Base-by-base conservation (phyloP, 2,888 invertebrate genomes). In the Nycteola revayana region DNA sequence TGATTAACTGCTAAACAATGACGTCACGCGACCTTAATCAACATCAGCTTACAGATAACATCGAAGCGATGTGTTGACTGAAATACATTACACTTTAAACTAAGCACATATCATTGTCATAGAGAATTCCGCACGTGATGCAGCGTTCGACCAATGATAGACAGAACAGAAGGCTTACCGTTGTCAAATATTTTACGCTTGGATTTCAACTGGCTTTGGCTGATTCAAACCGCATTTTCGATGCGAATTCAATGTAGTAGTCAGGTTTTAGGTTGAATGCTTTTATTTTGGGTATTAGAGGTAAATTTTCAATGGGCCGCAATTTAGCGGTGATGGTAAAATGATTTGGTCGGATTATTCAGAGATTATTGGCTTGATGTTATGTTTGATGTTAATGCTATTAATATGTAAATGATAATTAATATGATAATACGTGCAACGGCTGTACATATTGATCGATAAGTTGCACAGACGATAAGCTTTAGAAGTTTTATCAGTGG, bases 41-140 rank as follows among this genome's bases (percentile, higher is more conserved):
- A 21, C 21, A 7, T 21, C 21, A 5, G 2, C 7, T 21, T 7
- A 5, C n/a, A n/a, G n/a, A n/a, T 21, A n/a, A 21, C n/a, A 7
- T n/a, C 21, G 3, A 3, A 3, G 7, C n/a, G 21, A 40, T 45
- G 28, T 36, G 30, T 11, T 41, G 25, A 32, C 20, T 32, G 31
- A 24, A 44, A 41, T 27, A 33, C 18, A 42, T 43, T 42, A 32
- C 23, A 27, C 33, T 29, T 30, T 3, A 23, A 28, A 28, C 41
- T 36, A 40, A 28, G 33, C 32, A 47, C 45, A 45, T 37, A 38
- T 49, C 58, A 54, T 44, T 44, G 52, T 54, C 46, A 37, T 34
- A 14, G 17, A 21, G 44, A 43, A 40, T 48, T 32, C 33, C 41
- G 42, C 32, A 38, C 23, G 39, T 49, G 57, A 38, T 48, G 36